Evolutionary conservation across 2,888 invertebrate species (phyloP), one percentile per base, ranked within the genome.

Genomic region (Ypsolopha sequella): DNA sequence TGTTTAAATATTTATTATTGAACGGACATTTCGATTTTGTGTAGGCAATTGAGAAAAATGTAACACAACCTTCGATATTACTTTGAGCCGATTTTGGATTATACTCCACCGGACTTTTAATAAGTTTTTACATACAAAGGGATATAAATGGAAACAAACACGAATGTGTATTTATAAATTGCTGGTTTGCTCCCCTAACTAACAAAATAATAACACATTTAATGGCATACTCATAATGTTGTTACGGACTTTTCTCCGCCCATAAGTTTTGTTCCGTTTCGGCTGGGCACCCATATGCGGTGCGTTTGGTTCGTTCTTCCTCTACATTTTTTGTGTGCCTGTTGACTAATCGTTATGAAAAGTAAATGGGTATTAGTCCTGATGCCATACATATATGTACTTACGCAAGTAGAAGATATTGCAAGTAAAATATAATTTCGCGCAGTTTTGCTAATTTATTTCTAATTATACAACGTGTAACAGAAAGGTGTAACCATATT

Each of bases 1-100:
- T 78, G 70, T 76, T 79, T 78, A 75, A 80, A 78, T 80, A 80
- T 80, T 80, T 76, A 80, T 77, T 74, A 69, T 74, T 70, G 68
- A 59, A 62, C 66, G 67, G 68, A 70, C 66, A 70, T 62, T 60
- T 54, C 59, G 56, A 66, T 59, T 62, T 66, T 64, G 62, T 64
- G 62, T 64, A 33, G 24, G 14, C 33, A 13, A 36, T 48, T 36
- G 11, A 13, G 11, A 33, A 10, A 46, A 43, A 43, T 6, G 24
- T 34, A 11, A 36, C 33, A 35, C 35, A 10, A 34, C n/a, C 11
- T 11, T 46, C 46, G 1, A 14, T 4, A 43, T 7, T 43, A 13
- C 13, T 43, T 14, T 43, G 6, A 10, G 2, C 43, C 14, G 1
- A 14, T 14, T 14, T 43, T 43, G 24, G 14, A 41, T 14, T 14